Base-by-base conservation (phyloP, 2,888 invertebrate genomes). In the Orthosia gracilis region DNA sequence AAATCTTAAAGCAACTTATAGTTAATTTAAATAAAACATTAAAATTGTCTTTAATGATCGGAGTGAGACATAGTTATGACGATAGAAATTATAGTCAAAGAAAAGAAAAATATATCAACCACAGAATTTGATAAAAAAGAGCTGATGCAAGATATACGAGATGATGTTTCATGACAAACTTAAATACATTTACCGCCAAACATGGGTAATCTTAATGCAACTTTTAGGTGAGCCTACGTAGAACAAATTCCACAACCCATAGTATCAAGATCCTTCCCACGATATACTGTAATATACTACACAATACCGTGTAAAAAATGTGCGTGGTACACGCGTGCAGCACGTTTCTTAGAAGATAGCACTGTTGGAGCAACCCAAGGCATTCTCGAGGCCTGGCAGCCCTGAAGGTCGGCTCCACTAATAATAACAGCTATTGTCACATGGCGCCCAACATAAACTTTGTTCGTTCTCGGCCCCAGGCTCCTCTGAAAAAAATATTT, bases 321-420 rank as follows among this genome's bases (percentile, higher is more conserved):
- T 89, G 92, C 92, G 89, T 91, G 90, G 91, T 90, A 91, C 91
- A 91, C 91, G 92, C 91, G 90, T 91, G 90, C 82, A 91, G 86
- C 92, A 90, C 91, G 92, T 89, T 96, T 96, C 95, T 93, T 85
- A 90, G 96, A 95, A 95, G 92, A 93, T 93, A 92, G 92, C 90
- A 89, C 90, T 91, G 90, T 93, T 91, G 91, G 90, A 91, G 89
- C 88, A 90, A 89, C 87, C 90, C 85, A 90, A 91, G 90, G 89
- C 90, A 94, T 94, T 94, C 93, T 90, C 80, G 87, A 87, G 87
- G 87, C 83, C 89, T 89, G 78, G 80, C 85, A 87, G 87, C 90
- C 92, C 91, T 93, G 94, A 95, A 95, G 95, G 95, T 93, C 95
- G 94, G 85, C 77, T 89, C 83, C 85, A 88, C 89, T 93, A 93